Conservation (phyloP, 2,888 invertebrate species). For the Geotrupes spiniger region DNA sequence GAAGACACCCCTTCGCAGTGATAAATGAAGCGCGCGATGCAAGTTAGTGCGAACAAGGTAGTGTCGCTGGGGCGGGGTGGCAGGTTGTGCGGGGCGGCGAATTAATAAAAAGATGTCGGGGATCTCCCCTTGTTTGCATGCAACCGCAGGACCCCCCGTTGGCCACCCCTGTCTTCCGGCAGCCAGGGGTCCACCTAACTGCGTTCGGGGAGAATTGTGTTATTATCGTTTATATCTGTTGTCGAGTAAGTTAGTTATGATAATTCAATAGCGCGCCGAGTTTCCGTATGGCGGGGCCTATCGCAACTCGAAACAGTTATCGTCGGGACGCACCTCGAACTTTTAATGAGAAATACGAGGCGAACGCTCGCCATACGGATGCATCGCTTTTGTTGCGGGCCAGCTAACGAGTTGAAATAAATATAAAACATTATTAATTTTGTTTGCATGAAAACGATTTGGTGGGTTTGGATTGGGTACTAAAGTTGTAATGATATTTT, state of each 20-base stretch:
- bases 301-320: too few relatives aligned
- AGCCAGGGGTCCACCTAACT: not conserved
- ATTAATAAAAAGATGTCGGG: slow-evolving; percentile 36
- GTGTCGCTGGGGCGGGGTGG: slow-evolving; percentile 20
- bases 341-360: too few relatives aligned
- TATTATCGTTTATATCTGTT: slow-evolving; percentile 7
- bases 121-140: slow-evolving; percentile 35
- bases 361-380: too few relatives aligned
- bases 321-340: too few relatives aligned
- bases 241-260: slow-evolving; percentile 3
- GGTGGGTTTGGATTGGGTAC: too few relatives aligned
- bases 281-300: too few relatives aligned
- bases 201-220: slow-evolving; percentile 2
- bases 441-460: too few relatives aligned
- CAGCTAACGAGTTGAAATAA: too few relatives aligned
- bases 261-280: too few relatives aligned
- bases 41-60: slow-evolving; percentile 32
- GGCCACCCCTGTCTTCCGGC: not conserved
- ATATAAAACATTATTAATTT: too few relatives aligned
- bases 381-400: too few relatives aligned
- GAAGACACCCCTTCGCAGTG: slow-evolving; percentile 3
- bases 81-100: slow-evolving; percentile 26
- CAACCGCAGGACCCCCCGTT: slow-evolving; percentile 25
- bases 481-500: too few relatives aligned
- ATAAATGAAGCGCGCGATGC: slow-evolving; percentile 30